A percentile compares a stretch with the other conserved stretches of the same genome.
Evolutionary conservation across 2,888 invertebrate species (phyloP).

Genomic region (Punctoribates punctum): DNA sequence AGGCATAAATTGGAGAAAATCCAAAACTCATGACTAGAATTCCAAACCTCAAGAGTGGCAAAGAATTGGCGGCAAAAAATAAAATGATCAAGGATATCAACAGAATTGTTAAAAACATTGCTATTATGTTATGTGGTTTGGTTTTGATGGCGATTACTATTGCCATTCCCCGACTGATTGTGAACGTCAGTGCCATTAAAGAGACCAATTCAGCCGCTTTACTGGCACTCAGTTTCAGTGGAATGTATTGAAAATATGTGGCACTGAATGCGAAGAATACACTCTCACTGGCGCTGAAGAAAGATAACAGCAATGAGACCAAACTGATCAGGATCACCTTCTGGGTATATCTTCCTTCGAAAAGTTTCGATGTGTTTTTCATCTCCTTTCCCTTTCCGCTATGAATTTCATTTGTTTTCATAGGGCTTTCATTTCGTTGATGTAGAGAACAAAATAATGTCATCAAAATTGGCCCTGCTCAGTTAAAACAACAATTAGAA

Average conservation of each 20-base stretch:
- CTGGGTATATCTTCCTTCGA: background rate
- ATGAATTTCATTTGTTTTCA: background rate
- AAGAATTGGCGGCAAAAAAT: too few species aligned
- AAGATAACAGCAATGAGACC: background rate
- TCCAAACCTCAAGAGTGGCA: too few species aligned
- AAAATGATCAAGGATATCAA: too few species aligned
- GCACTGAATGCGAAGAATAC: constrained; percentile 2
- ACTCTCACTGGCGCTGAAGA: background rate
- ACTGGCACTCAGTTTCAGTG: background rate
- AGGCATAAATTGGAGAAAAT: too few species aligned
- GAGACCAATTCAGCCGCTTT: background rate
- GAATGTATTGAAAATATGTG: constrained; percentile 23
- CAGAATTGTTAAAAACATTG: too few species aligned
- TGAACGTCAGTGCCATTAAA: background rate
- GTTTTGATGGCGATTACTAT: background rate
- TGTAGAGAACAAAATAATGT: too few species aligned
- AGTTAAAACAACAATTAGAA: too few species aligned
- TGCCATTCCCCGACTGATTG: background rate
- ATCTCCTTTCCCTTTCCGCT: background rate
- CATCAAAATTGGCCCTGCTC: too few species aligned
- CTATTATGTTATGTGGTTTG: background rate
- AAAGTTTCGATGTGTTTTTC: background rate
- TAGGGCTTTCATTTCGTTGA: background rate
- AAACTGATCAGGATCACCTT: background rate
- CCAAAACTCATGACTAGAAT: too few species aligned